Percentiles rank a stretch among this genome's conserved stretches.
Evolutionary conservation across 2,888 invertebrate genomes (phyloP).

Genomic region (Megaustenia siamemsis): DNA sequence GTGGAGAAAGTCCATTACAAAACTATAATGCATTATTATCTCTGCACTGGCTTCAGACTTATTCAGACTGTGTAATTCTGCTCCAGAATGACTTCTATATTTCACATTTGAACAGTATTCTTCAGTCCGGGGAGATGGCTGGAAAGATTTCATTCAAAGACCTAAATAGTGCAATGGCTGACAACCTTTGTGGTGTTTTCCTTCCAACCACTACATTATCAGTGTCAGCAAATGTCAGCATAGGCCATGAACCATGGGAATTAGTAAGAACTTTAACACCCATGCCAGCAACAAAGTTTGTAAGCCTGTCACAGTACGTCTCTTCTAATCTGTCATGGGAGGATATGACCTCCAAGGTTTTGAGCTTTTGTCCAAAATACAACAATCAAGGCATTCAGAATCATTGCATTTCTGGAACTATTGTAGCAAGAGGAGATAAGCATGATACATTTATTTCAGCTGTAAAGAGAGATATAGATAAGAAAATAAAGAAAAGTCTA

Average conservation of each 20-base stretch:
- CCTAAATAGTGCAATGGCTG: constrained; percentile 75
- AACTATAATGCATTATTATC: constrained; percentile 77
- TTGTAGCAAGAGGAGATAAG: constrained; percentile 74
- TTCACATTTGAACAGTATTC: constrained; percentile 11
- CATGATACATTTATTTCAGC: constrained; percentile 64
- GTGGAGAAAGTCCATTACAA: constrained; percentile 79
- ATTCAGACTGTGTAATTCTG: constrained; percentile 47
- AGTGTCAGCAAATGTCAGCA: constrained; percentile 66
- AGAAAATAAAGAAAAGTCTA: constrained; percentile 64
- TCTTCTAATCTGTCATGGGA: constrained; percentile 69
- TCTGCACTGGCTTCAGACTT: constrained; percentile 74
- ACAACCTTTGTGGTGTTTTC: constrained; percentile 72
- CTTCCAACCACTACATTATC: constrained; percentile 75
- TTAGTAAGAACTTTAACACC: constrained; percentile 74
- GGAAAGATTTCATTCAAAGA: constrained; percentile 65
- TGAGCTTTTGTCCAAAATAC: constrained; percentile 63
- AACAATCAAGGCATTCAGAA: constrained; percentile 65
- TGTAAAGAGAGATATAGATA: constrained; percentile 61
- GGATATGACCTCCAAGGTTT: constrained; percentile 63
- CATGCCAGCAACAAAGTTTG: constrained; percentile 74
- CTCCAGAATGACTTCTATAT: constrained; percentile 48
- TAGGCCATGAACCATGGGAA: constrained; percentile 78
- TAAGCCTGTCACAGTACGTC: constrained; percentile 65
- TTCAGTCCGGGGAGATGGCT: background rate
- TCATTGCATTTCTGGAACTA: constrained; percentile 64